Percentiles rank a stretch among this genome's conserved stretches.
These are phyloP conservation scores for Nephrotoma guestfalica DNA, from an alignment of 2,888 invertebrate species.

Conservation along the genomic window DNA sequence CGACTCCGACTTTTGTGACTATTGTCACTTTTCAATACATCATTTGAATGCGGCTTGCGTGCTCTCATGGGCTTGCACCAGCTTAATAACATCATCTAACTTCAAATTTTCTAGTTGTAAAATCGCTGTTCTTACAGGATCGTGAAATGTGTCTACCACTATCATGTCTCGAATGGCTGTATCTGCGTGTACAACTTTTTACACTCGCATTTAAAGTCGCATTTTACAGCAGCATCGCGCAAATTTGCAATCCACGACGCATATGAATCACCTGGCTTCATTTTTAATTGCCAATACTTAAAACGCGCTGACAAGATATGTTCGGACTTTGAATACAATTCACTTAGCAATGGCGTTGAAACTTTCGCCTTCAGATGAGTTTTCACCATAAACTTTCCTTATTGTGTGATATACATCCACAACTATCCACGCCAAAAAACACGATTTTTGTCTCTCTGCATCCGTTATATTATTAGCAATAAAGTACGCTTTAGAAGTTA, in stretches of 20 bases:
- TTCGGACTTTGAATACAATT: background rate
- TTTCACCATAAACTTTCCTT: background rate
- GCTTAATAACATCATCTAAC: background rate
- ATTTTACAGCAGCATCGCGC: too few relatives aligned
- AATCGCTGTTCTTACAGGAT: background rate
- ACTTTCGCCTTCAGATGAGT: background rate
- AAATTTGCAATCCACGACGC: background rate
- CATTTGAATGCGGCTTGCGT: too few relatives aligned
- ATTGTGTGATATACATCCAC: background rate
- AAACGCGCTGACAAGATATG: background rate
- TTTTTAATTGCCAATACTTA: background rate
- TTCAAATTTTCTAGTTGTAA: too few relatives aligned
- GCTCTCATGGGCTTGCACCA: background rate
- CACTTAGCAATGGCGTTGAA: background rate
- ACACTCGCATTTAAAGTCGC: too few relatives aligned
- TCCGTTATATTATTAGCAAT: too few relatives aligned
- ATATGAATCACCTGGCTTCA: background rate
- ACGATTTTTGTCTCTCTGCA: too few relatives aligned
- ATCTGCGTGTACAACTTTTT: too few relatives aligned
- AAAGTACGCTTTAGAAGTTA: too few relatives aligned
- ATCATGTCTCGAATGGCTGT: too few relatives aligned
- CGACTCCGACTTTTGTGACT: too few relatives aligned
- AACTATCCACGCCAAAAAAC: background rate
- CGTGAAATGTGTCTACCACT: background rate
- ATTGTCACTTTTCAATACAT: too few relatives aligned